Percentiles rank a stretch among this genome's conserved stretches.
phyloP scores from a whole-genome alignment of 2,113 vertebrate genomes.

The Periophthalmus modestus region DNA sequence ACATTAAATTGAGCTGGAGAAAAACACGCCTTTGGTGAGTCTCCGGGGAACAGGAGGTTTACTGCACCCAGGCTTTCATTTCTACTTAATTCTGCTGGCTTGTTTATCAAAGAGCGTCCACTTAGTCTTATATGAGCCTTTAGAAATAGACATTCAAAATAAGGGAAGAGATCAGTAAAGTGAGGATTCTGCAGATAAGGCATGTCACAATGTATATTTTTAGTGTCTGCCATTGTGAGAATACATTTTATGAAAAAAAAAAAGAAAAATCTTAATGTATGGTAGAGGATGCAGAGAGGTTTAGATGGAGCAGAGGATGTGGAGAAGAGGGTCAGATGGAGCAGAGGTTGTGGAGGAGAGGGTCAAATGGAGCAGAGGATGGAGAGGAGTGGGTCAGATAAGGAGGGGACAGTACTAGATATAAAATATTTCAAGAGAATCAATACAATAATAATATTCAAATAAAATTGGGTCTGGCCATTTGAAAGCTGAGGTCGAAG shows the following conservation, averaged over 20 bases:
- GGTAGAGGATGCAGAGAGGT: no score
- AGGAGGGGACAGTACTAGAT: no score
- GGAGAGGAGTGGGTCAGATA: no score
- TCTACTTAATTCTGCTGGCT: background rate
- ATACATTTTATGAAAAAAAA: background rate
- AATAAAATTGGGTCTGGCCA: no score
- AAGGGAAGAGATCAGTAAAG: background rate
- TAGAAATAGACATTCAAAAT: conserved; percentile 5
- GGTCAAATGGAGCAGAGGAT: no score
- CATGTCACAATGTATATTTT: background rate
- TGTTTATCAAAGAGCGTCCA: background rate
- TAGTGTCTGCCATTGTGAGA: background rate
- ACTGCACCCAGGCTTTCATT: background rate
- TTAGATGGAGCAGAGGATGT: no score
- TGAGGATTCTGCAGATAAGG: background rate
- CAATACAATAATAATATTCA: no score
- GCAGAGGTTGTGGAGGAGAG: no score
- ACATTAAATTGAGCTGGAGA: background rate
- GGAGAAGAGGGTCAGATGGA: no score
- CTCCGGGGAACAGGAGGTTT: background rate
- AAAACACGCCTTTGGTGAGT: background rate
- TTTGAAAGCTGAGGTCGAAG: no score
- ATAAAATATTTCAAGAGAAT: no score
- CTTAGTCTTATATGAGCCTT: conserved; percentile 20
- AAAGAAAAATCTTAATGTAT: no score